Conservation (phyloP, 2,113 vertebrate species). For the Bubo scandiacus region DNA sequence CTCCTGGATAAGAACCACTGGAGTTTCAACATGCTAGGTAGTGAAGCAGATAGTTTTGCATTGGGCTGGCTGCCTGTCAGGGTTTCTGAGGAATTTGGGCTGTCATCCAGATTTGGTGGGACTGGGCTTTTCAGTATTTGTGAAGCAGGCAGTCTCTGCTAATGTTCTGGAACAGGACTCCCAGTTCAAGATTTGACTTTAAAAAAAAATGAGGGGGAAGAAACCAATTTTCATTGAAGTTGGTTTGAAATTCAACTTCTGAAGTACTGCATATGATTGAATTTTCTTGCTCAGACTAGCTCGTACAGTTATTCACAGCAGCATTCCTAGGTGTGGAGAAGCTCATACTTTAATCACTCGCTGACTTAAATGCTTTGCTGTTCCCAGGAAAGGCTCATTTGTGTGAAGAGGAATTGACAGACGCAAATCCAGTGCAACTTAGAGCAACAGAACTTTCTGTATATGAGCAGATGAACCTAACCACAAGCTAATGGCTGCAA, state of each 20-base stretch:
- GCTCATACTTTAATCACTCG: background rate
- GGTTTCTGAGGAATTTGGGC: background rate
- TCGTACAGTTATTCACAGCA: background rate
- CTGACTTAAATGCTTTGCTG: background rate
- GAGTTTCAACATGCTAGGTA: background rate
- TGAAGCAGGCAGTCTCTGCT: background rate
- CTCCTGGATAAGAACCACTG: background rate
- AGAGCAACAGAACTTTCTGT: background rate
- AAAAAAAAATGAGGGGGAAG: background rate
- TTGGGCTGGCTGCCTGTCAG: background rate
- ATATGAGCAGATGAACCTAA: background rate
- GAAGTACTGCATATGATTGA: background rate
- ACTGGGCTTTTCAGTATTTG: background rate
- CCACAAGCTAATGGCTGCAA: background rate
- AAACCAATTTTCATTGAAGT: background rate
- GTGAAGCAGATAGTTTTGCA: background rate
- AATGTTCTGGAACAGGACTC: background rate
- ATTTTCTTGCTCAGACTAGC: background rate
- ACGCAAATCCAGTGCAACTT: background rate
- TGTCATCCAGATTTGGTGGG: background rate
- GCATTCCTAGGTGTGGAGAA: background rate
- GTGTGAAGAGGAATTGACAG: background rate
- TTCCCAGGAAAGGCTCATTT: background rate
- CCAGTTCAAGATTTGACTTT: background rate
- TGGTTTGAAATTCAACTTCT: background rate